Conservation (phyloP, 2,797 vertebrate genomes). For the Hoplostethus atlanticus region DNA sequence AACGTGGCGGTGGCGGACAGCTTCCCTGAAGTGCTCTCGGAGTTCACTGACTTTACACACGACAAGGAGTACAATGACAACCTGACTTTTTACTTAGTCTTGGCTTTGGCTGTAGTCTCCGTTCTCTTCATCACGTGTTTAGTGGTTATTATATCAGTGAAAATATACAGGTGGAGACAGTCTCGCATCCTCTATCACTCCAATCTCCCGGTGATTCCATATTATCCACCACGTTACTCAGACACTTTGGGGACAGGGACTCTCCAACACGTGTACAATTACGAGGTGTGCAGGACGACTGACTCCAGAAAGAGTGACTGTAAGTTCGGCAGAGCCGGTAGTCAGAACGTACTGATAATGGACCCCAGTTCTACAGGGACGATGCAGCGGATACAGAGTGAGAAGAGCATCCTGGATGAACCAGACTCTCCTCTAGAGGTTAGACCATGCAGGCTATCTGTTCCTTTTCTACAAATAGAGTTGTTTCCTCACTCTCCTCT, state of each 20-base stretch:
- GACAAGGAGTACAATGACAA: too few species aligned
- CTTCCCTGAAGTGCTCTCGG: too few species aligned
- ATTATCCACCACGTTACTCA: slow-evolving; percentile 60
- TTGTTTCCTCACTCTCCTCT: rapidly evolving
- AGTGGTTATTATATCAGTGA: slow-evolving; percentile 64
- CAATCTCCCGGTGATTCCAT: slow-evolving; percentile 47
- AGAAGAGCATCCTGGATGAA: slow-evolving; percentile 58
- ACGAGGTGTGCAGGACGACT: slow-evolving; percentile 64
- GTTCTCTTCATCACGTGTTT: slow-evolving; percentile 57
- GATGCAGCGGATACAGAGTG: slow-evolving; percentile 63
- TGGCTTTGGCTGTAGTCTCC: slow-evolving; percentile 52
- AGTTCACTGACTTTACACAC: too few species aligned
- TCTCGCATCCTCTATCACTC: slow-evolving; percentile 43
- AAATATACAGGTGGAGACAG: slow-evolving; percentile 55
- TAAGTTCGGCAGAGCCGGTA: slow-evolving; percentile 39
- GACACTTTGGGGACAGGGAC: slow-evolving; percentile 63
- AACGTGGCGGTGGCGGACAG: background rate
- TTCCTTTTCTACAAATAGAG: rapidly evolving
- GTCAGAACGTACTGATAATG: slow-evolving; percentile 68
- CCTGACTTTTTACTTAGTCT: too few species aligned
- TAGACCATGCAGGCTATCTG: background rate
- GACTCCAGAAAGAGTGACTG: slow-evolving; percentile 64
- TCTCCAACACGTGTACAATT: slow-evolving; percentile 62
- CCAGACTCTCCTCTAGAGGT: slow-evolving; percentile 54
- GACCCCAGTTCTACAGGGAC: slow-evolving; percentile 42